A percentile compares a stretch with the other conserved stretches of the same genome.
phyloP scores from a whole-genome alignment of 2,113 vertebrate genomes.

The Podarcis muralis region DNA sequence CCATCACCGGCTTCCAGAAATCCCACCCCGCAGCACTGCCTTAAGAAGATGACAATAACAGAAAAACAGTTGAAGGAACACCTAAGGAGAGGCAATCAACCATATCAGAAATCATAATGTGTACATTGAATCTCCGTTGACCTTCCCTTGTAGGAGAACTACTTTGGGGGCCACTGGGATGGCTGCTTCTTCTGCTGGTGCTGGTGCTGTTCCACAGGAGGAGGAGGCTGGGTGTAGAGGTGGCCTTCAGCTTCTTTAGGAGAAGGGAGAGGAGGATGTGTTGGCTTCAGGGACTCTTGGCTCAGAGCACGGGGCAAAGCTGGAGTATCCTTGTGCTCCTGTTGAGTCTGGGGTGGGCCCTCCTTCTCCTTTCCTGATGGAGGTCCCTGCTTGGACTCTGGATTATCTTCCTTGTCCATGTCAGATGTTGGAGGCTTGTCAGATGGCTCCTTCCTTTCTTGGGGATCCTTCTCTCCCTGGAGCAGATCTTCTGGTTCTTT shows the following conservation, averaged over 20 bases:
- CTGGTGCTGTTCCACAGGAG: neutral
- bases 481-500: neutral
- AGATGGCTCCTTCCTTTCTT: neutral
- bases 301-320: neutral
- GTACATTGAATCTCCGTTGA: accelerated
- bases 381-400: neutral
- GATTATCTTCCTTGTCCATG: neutral
- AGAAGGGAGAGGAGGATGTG: neutral
- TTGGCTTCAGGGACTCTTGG: neutral
- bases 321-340: neutral
- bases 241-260: neutral
- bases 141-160: neutral
- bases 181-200: conserved; percentile 12
- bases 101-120: neutral
- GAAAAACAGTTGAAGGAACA: neutral
- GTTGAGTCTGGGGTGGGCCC: neutral
- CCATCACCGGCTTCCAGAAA: neutral
- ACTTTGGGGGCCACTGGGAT: neutral
- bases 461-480: neutral
- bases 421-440: neutral
- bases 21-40: neutral
- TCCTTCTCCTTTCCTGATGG: neutral
- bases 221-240: neutral
- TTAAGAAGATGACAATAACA: neutral
- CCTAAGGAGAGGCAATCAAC: neutral